Evolutionary conservation across 2,797 vertebrate species (phyloP).

Genomic region (Peromyscus eremicus): DNA sequence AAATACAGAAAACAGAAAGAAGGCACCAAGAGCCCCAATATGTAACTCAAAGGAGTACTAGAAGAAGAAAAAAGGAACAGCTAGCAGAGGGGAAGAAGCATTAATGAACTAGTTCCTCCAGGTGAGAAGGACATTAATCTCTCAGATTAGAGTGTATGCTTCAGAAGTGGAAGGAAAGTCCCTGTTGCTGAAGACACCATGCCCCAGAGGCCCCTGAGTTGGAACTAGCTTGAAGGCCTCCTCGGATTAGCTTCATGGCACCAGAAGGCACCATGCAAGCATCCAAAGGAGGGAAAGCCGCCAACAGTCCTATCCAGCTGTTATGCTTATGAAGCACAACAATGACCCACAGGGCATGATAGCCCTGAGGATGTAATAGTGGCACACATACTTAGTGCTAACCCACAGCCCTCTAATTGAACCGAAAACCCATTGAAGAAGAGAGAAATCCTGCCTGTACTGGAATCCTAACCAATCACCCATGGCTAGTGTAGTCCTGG

Average conservation of each 20-base stretch:
- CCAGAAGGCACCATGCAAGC: neutral
- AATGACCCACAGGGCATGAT: neutral
- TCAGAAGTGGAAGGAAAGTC: neutral
- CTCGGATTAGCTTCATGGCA: neutral
- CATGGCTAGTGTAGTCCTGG: neutral
- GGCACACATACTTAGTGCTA: neutral
- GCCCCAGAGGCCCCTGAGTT: neutral
- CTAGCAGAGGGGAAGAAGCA: neutral
- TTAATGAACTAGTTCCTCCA: conserved; percentile 22
- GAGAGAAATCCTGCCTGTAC: neutral
- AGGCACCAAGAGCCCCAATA: neutral
- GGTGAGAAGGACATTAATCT: neutral
- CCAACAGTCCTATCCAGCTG: neutral
- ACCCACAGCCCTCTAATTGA: neutral
- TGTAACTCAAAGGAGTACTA: neutral
- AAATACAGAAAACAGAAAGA: conserved; percentile 26
- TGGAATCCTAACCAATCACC: neutral
- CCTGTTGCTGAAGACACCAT: neutral
- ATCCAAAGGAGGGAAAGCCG: neutral
- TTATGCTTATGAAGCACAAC: neutral
- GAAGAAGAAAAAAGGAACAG: conserved; percentile 26
- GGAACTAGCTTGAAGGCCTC: neutral
- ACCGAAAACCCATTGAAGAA: neutral
- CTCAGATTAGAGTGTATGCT: neutral
- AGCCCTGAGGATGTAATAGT: neutral